These are phyloP conservation scores for Suncus etruscus DNA, from an alignment of 2,113 vertebrate species.

Conservation along the genomic window DNA sequence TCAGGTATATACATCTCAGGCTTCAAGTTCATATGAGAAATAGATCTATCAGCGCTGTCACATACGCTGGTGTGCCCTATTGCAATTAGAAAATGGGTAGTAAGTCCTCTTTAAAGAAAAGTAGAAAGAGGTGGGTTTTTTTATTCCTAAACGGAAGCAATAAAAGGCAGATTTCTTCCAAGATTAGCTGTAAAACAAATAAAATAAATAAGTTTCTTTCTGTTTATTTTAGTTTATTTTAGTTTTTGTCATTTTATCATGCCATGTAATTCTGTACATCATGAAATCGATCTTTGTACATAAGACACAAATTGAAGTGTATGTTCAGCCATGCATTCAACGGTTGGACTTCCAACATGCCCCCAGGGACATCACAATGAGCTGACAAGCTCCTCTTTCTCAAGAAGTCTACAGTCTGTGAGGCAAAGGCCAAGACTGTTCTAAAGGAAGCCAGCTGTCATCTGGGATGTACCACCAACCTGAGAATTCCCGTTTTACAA, in stretches of 20 bases:
- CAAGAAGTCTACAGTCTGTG: not conserved
- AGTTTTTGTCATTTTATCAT: not conserved
- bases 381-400: not conserved
- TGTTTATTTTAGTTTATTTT: not conserved
- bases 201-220: not conserved
- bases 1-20: conserved; percentile 78
- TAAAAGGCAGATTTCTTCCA: not conserved
- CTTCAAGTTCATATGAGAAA: conserved; percentile 81
- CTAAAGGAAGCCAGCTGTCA: not conserved
- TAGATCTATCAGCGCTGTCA: conserved; percentile 79
- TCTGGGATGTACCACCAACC: not conserved
- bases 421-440: not conserved
- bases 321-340: not conserved
- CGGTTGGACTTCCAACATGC: not conserved
- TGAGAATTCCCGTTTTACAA: not conserved
- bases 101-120: conserved; percentile 48
- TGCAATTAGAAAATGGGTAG: conserved; percentile 55
- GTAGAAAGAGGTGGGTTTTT: not conserved
- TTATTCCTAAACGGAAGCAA: not conserved
- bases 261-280: not conserved
- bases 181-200: not conserved
- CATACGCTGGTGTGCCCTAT: conserved; percentile 43
- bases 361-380: not conserved
- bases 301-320: not conserved
- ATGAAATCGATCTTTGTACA: not conserved